Evolutionary conservation across 2,113 vertebrate species (phyloP).

Genomic region (Corvus hawaiiensis): DNA sequence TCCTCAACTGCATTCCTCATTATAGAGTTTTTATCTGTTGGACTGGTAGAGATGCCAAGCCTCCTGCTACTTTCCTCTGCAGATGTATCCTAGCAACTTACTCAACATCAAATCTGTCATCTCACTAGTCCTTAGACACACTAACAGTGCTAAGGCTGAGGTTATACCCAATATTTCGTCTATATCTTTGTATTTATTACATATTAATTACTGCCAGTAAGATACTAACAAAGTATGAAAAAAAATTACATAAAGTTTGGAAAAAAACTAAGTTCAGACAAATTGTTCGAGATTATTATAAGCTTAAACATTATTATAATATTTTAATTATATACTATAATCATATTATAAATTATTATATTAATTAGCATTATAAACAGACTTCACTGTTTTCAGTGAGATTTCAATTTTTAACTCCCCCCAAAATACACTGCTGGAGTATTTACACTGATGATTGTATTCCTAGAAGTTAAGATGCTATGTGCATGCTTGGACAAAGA

Average conservation of each 20-base stretch:
- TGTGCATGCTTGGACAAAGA: not conserved
- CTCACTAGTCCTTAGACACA: not conserved
- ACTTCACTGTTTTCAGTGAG: not conserved
- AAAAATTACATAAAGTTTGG: not conserved
- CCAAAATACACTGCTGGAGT: not conserved
- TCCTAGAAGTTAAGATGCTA: not conserved
- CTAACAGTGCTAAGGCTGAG: not conserved
- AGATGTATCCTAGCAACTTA: not conserved
- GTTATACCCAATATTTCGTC: not conserved
- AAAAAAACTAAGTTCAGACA: not conserved
- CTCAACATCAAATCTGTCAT: not conserved
- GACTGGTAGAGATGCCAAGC: not conserved
- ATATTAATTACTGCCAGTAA: not conserved
- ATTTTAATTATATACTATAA: not conserved
- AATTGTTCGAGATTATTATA: not conserved
- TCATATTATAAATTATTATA: not conserved
- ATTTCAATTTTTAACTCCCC: not conserved
- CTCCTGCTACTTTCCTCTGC: not conserved
- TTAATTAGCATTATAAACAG: not conserved
- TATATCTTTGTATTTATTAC: not conserved
- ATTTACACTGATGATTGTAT: not conserved
- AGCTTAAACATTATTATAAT: not conserved
- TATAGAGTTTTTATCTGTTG: not conserved
- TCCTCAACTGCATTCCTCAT: not conserved
- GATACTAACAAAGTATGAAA: not conserved